Evolutionary conservation across 2,113 vertebrate genomes (phyloP), one percentile per base, ranked within the genome.

Genomic region (Alligator sinensis): DNA sequence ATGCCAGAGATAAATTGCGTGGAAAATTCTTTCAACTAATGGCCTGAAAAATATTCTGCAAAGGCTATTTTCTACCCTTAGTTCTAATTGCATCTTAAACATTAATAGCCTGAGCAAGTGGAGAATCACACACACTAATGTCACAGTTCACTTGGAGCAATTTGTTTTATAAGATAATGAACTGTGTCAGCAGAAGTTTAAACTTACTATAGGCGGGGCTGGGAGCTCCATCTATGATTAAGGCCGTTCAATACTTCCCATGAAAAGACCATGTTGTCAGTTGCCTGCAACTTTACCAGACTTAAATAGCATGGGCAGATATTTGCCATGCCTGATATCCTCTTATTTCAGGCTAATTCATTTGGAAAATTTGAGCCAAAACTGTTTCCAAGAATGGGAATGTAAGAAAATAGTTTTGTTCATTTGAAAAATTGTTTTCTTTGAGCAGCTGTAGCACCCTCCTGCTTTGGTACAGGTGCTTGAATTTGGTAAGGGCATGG

Each of bases 21-120:
- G 94, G 96, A 94, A 97, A 96, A 97, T 96, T 95, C 96, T 96
- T 91, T 81, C 79, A 95, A 75, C 93, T 96, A 97, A 97, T 97
- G 92, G 87, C 25, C 92, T 97, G 96, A 94, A 95, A 97, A 97
- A 97, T 95, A 89, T 34, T 96, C 94, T 70, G 86, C 88, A 94
- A 96, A 96, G 80, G 89, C 96, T 96, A 79, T 97, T 97, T 97
- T 96, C 92, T 93, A 54, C 78, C 80, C 86, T 89, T 92, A 60
- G 74, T 96, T 95, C 89, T 97, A 95, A 95, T 96, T 93, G 92
- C 86, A 86, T 97, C 89, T 93, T 95, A 91, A 79, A 96, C 90
- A 70, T 96, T 94, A 96, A 93, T 93, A 94, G 92, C 85, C 82
- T 90, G 80, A 77, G 86, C 80, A 84, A 96, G 80, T 77, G 74